A percentile compares a stretch with the other conserved stretches of the same genome.
Conservation (phyloP, 2,113 vertebrate genomes). For the Delphinus delphis region DNA sequence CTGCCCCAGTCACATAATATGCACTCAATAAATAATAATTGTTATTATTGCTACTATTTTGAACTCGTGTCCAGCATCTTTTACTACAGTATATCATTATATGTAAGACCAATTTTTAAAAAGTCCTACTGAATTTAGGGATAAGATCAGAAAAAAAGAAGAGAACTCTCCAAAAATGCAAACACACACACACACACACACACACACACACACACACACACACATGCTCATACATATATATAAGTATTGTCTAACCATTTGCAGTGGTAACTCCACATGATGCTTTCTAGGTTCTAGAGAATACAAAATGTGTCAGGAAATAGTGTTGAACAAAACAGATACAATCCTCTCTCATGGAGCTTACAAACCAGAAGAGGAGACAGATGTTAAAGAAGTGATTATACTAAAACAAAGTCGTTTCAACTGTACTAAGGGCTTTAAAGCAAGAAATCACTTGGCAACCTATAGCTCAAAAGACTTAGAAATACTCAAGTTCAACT, state of each 20-base stretch:
- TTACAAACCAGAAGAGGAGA: not conserved
- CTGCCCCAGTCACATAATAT: not conserved
- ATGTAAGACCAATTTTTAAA: not conserved
- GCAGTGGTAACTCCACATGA: not conserved
- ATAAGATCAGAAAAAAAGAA: not conserved
- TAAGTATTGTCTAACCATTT: not conserved
- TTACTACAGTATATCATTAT: not conserved
- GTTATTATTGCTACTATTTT: not conserved
- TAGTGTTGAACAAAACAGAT: not conserved
- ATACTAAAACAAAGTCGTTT: not conserved
- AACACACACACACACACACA: not conserved
- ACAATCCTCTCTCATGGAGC: not conserved
- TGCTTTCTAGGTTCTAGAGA: not conserved
- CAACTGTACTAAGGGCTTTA: not conserved
- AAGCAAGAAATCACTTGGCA: not conserved
- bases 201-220: not conserved
- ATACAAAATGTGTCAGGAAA: not conserved
- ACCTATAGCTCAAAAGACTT: not conserved
- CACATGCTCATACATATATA: too few relatives aligned
- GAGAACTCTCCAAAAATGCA: not conserved
- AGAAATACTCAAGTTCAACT: not conserved
- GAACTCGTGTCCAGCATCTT: not conserved
- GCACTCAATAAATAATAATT: not conserved
- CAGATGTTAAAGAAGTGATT: not conserved
- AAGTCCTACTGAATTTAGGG: not conserved